Conservation (phyloP, 2,797 vertebrate species). For the Phrynocephalus forsythii region DNA sequence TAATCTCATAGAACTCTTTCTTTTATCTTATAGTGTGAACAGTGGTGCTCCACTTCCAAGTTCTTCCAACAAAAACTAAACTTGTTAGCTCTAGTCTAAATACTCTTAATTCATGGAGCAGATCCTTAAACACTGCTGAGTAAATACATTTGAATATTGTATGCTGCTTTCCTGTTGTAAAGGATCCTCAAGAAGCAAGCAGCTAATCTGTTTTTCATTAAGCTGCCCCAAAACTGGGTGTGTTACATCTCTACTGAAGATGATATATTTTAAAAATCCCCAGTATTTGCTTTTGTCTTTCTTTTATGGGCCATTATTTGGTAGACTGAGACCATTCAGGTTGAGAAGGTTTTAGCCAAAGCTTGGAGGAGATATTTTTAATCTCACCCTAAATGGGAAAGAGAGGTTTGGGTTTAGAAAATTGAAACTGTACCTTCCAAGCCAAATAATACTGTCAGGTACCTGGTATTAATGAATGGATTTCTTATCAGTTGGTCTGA, state of each 20-base stretch:
- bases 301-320: neutral
- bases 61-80: constrained; percentile 37
- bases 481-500: neutral
- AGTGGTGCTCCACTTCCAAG: constrained; percentile 2
- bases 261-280: constrained; percentile 23
- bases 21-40: constrained; percentile 21
- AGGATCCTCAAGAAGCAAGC: constrained; percentile 43
- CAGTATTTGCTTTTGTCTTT: too few relatives aligned
- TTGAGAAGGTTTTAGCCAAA: neutral
- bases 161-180: constrained; percentile 16
- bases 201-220: constrained; percentile 39
- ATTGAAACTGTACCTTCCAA: neutral
- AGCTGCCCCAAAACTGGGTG: constrained; percentile 62
- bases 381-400: neutral
- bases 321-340: neutral
- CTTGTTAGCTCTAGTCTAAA: neutral
- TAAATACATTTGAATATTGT: neutral
- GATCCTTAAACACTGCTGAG: constrained; percentile 48
- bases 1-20: neutral
- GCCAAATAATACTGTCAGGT: neutral
- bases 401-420: neutral
- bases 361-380: neutral
- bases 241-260: constrained; percentile 55
- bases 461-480: neutral
- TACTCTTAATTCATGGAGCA: neutral